Conservation (phyloP, 2,113 vertebrate genomes). For the Tympanuchus pallidicinctus region DNA sequence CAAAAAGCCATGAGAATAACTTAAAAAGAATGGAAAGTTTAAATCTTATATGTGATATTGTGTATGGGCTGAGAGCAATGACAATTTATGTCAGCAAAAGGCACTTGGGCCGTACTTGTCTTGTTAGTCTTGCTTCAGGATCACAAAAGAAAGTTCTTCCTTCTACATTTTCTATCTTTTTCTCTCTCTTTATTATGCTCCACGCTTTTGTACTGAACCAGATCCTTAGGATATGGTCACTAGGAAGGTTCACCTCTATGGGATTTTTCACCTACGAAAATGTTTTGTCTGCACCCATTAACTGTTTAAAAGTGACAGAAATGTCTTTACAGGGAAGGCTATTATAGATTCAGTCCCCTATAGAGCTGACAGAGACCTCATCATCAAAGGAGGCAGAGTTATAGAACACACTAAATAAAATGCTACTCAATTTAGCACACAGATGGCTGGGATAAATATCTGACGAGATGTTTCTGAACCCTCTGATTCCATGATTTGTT, state of each 20-base stretch:
- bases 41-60: rapidly evolving
- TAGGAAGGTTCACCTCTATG: not conserved
- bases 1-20: rapidly evolving
- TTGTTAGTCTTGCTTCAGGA: not conserved
- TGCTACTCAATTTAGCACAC: not conserved
- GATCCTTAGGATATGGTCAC: not conserved
- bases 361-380: not conserved
- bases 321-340: not conserved
- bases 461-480: not conserved
- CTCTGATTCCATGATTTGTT: not conserved
- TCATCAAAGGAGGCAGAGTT: not conserved
- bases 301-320: not conserved
- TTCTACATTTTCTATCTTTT: not conserved
- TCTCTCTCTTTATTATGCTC: not conserved
- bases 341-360: not conserved
- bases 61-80: not conserved
- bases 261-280: not conserved
- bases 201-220: not conserved
- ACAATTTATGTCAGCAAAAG: not conserved
- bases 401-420: not conserved
- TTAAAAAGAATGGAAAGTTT: not conserved
- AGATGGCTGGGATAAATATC: not conserved
- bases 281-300: not conserved
- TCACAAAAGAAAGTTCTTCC: not conserved
- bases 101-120: not conserved